Base-by-base conservation (phyloP, 2,797 vertebrate species). In the Clarias fuscus region DNA sequence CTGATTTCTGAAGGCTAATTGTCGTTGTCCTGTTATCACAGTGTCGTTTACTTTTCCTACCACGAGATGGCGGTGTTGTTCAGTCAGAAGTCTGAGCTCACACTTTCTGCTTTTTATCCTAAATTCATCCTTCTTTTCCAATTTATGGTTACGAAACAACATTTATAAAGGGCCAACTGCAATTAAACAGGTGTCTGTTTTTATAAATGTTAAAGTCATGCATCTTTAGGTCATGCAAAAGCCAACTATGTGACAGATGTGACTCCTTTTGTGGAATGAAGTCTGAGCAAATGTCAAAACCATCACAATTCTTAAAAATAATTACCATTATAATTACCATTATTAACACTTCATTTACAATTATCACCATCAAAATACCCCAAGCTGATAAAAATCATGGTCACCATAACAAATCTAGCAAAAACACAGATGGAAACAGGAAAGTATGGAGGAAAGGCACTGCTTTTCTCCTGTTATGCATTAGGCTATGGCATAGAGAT, bases 61-160 rank as follows among this genome's bases (percentile, higher is more conserved):
- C 89, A 85, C 83, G 10, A 71, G 83, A 80, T 77, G 89, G 88
- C 80, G 75, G 56, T 88, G 58, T 84, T 86, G 85, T 20, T 71
- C 70, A 40, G 10, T 77, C 68, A 18, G 56, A 83, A 43, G n/a
- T 53, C 62, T 27, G 24, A 27, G 15, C 3, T 48, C 7, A 7
- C 7, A 48, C 33, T 7, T 53, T 77, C 8, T 78, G 59, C 6
- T 65, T 14, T 15, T 27, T 48, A 40, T 81, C 40, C 61, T 83
- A 61, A 68, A 20, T 77, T 30, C 64, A 86, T 33, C 40, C 2
- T 64, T 7, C 7, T 81, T 37, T 22, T 37, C 5, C 5, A 40
- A 15, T 79, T 61, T 62, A 61, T 40, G 5, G 56, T 79, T 14
- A 43, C 48, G 37, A 64, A 80, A n/a, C 24, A 1, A 18, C 2